Percentiles rank a stretch among this genome's conserved stretches.
Conservation (phyloP, 2,797 vertebrate species). For the Chelon labrosus region DNA sequence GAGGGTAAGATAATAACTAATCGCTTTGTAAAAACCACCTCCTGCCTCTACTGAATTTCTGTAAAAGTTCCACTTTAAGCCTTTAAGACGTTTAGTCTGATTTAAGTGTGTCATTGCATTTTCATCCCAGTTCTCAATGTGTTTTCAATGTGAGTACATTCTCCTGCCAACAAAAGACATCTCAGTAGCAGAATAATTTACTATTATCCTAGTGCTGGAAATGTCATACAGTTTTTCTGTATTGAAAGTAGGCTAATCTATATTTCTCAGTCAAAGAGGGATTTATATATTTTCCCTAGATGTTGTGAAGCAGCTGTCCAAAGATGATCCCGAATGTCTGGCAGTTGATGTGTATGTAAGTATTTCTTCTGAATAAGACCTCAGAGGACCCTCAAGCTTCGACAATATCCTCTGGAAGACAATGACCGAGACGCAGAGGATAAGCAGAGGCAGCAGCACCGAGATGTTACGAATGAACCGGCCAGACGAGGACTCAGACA, state of each 20-base stretch:
- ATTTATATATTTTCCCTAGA: conserved; percentile 15
- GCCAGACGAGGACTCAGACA: conserved; percentile 67
- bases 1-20: no score
- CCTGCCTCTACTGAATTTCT: no score
- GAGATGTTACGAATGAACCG: conserved; percentile 37
- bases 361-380: conserved; percentile 20
- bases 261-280: conserved; percentile 24
- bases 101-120: conserved; percentile 7
- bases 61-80: no score
- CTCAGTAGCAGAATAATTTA: conserved; percentile 37
- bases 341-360: conserved; percentile 1
- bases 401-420: conserved; percentile 3
- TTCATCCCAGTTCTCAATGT: conserved; percentile 35
- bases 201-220: conserved; percentile 32
- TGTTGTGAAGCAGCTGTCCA: conserved; percentile 16
- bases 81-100: no score
- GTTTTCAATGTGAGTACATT: conserved; percentile 42
- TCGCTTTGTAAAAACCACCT: no score
- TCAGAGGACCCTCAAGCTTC: conserved; percentile 16
- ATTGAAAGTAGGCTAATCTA: conserved; percentile 32
- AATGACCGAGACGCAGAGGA: conserved; percentile 25
- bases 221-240: conserved; percentile 11
- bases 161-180: conserved; percentile 35
- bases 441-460: conserved; percentile 28
- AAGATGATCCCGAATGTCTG: not conserved